These are phyloP conservation scores for Eilema caniola DNA, from an alignment of 2,888 invertebrate species.

Conservation along the genomic window DNA sequence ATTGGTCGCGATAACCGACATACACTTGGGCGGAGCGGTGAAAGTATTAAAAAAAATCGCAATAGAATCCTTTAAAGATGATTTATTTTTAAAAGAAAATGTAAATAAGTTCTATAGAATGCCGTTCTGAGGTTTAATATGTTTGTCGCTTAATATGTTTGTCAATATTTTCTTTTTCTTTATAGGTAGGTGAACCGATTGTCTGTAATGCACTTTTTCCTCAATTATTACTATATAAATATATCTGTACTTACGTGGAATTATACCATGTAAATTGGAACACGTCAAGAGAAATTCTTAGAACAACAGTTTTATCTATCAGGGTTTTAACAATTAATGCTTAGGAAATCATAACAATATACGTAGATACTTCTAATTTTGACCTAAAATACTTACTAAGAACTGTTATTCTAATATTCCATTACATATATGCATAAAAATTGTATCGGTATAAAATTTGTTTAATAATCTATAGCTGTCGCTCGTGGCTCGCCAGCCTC, in stretches of 20 bases:
- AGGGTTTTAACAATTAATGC: slow-evolving; percentile 2
- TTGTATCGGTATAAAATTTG: background rate
- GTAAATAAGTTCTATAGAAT: too few relatives aligned
- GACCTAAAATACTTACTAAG: background rate
- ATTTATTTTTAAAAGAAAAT: too few relatives aligned
- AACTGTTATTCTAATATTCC: background rate
- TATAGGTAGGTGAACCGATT: background rate
- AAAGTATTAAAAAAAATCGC: too few relatives aligned
- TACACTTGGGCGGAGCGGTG: too few relatives aligned
- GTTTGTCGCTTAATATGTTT: background rate
- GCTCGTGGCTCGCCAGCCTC: too few relatives aligned
- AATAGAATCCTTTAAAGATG: too few relatives aligned
- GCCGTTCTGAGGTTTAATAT: too few relatives aligned
- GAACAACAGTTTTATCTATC: slow-evolving; percentile 15
- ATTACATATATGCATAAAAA: background rate
- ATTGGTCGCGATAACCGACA: too few relatives aligned
- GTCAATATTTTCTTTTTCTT: background rate
- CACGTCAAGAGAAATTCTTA: slow-evolving; percentile 8
- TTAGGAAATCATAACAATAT: background rate
- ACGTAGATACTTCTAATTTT: slow-evolving; percentile 1
- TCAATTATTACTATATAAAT: background rate
- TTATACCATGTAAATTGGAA: slow-evolving; percentile 12
- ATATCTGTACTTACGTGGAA: slow-evolving; percentile 32
- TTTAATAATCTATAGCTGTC: too few relatives aligned
- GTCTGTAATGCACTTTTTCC: background rate